A percentile compares a stretch with the other conserved stretches of the same genome.
Conservation (phyloP, 2,888 invertebrate genomes). For the Plagodis dolabraria region DNA sequence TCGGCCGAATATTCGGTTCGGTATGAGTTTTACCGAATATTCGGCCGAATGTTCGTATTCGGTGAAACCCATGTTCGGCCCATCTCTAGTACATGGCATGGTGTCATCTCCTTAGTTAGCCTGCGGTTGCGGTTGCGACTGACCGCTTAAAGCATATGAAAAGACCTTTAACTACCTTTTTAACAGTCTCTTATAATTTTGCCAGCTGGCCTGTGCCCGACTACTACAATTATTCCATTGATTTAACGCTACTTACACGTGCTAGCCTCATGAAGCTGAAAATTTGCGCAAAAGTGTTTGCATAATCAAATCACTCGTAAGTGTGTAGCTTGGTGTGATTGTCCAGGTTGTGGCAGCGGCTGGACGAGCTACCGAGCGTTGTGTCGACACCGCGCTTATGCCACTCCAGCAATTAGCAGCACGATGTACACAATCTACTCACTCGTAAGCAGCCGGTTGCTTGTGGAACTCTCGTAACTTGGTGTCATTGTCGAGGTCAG, state of each 20-base stretch:
- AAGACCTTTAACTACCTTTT: constrained; percentile 54
- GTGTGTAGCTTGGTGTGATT: constrained; percentile 74
- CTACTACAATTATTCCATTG: no score
- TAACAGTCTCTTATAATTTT: no score
- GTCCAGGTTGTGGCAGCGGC: constrained; percentile 72
- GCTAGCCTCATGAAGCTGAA: no score
- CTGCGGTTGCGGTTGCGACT: no score
- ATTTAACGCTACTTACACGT: no score
- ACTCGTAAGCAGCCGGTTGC: constrained; percentile 79
- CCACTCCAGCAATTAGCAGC: constrained; percentile 26
- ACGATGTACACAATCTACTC: constrained; percentile 43
- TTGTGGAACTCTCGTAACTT: constrained; percentile 77
- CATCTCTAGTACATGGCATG: no score
- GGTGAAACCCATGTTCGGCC: no score
- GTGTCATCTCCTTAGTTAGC: constrained; percentile 64
- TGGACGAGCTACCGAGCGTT: constrained; percentile 64
- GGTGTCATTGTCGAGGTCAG: constrained; percentile 78
- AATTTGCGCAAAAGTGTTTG: not conserved
- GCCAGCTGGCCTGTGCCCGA: constrained; percentile 65
- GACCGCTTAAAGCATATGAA: constrained; percentile 48
- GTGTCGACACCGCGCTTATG: constrained; percentile 68
- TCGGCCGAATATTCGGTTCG: no score
- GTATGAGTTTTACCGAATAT: no score
- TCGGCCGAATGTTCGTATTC: no score
- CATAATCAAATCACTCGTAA: constrained; percentile 62